Conservation (phyloP, 2,113 vertebrate genomes). For the Tenrec ecaudatus region DNA sequence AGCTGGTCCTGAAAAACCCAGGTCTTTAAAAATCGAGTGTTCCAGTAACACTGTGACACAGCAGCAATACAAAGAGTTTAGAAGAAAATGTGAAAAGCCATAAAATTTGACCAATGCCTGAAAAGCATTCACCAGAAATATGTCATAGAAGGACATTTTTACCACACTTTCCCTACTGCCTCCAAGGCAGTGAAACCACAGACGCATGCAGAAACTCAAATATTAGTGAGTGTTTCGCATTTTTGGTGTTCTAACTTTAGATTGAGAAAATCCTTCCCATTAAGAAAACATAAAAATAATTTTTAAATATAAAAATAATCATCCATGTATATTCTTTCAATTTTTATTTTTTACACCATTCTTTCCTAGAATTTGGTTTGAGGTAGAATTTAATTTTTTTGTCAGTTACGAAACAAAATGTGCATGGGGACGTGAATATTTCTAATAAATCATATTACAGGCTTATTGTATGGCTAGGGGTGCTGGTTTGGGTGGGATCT, state of each 20-base stretch:
- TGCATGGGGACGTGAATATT: conserved; percentile 1
- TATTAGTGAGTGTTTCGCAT: neutral
- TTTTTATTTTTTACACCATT: conserved; percentile 1
- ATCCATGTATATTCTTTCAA: neutral
- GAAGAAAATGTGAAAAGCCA: neutral
- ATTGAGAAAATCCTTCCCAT: neutral
- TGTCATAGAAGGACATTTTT: neutral
- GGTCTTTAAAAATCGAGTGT: neutral
- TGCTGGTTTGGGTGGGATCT: conserved; percentile 27
- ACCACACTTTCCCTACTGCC: neutral
- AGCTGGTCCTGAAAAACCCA: neutral
- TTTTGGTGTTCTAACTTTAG: neutral
- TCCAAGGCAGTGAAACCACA: neutral
- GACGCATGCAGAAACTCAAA: neutral
- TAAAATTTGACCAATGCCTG: neutral
- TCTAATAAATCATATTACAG: conserved; percentile 66
- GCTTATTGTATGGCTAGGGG: conserved; percentile 50
- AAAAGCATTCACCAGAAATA: neutral
- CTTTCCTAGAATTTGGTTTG: conserved; percentile 1
- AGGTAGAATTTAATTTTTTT: neutral
- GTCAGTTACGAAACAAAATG: neutral
- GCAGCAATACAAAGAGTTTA: neutral
- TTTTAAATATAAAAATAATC: conserved; percentile 26
- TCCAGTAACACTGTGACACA: neutral
- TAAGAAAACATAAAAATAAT: conserved; percentile 43